Percentiles rank a stretch among this genome's conserved stretches.
These are phyloP conservation scores for Sebastes itinus DNA, from an alignment of 2,797 vertebrate species.

Conservation along the genomic window DNA sequence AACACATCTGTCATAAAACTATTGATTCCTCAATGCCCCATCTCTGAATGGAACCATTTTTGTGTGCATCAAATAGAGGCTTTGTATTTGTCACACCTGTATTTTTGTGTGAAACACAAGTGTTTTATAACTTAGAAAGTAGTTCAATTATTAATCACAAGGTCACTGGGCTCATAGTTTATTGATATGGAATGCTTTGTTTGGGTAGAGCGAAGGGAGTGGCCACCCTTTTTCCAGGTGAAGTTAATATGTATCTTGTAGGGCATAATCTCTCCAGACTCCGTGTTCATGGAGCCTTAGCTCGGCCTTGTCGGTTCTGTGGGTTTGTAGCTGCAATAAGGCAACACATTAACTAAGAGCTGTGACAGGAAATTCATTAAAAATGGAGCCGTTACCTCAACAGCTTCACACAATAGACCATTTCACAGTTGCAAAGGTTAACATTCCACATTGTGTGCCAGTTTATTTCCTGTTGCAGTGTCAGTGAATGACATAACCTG, in stretches of 20 bases:
- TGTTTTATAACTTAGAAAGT: neutral
- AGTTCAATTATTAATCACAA: constrained; percentile 6
- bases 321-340: neutral
- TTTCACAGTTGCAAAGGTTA: no score
- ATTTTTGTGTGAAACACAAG: neutral
- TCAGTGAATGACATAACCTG: no score
- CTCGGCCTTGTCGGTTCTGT: neutral
- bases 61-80: neutral
- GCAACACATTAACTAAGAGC: constrained; percentile 45
- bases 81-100: neutral
- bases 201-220: constrained; percentile 36
- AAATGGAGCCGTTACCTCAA: neutral
- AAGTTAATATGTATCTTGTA: constrained; percentile 58
- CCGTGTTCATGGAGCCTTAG: neutral
- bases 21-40: neutral
- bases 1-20: neutral
- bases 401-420: neutral
- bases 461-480: no score
- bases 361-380: constrained; percentile 32
- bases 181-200: constrained; percentile 40
- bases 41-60: neutral
- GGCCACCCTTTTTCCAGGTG: neutral
- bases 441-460: no score
- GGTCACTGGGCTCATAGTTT: neutral
- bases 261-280: neutral